phyloP scores from a whole-genome alignment of 2,888 invertebrate species.

The Drosophila sordidula region DNA sequence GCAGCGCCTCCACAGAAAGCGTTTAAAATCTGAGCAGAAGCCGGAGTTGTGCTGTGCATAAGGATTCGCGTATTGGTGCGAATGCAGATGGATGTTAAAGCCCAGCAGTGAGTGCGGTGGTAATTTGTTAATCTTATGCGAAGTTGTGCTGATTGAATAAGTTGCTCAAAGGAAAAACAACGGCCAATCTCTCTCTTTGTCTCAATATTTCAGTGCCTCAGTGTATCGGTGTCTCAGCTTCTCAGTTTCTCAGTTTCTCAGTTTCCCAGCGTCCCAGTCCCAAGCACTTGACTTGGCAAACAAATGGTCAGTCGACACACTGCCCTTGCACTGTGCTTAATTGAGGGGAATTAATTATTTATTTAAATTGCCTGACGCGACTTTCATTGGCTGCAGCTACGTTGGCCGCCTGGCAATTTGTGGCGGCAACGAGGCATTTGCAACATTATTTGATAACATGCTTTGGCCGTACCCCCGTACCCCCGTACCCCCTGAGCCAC shows the following conservation, averaged over 20 bases:
- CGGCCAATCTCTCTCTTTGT: not conserved
- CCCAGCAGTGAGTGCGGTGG: not conserved
- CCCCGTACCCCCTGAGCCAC: not conserved
- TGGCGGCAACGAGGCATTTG: conserved; percentile 48
- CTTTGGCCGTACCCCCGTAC: conserved; percentile 7
- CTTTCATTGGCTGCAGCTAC: conserved; percentile 33
- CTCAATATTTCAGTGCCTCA: not conserved
- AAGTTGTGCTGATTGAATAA: conserved; percentile 27
- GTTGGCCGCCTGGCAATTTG: conserved; percentile 50
- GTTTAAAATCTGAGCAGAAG: conserved; percentile 45
- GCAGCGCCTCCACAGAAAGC: conserved; percentile 22
- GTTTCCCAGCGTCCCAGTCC: not conserved
- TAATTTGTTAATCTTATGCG: conserved; percentile 57
- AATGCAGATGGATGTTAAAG: not conserved
- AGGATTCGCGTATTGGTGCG: conserved; percentile 4
- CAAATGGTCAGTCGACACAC: conserved; percentile 50
- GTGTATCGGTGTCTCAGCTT: not conserved
- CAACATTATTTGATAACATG: conserved; percentile 74
- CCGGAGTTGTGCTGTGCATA: conserved; percentile 51
- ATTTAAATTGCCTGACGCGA: conserved; percentile 83
- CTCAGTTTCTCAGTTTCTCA: not conserved
- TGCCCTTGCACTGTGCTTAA: conserved; percentile 77
- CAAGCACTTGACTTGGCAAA: conserved; percentile 25
- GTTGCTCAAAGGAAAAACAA: not conserved
- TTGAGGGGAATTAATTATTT: conserved; percentile 84